These are phyloP conservation scores for Sebastes nivosus DNA, from an alignment of 2,797 vertebrate species.

Conservation along the genomic window DNA sequence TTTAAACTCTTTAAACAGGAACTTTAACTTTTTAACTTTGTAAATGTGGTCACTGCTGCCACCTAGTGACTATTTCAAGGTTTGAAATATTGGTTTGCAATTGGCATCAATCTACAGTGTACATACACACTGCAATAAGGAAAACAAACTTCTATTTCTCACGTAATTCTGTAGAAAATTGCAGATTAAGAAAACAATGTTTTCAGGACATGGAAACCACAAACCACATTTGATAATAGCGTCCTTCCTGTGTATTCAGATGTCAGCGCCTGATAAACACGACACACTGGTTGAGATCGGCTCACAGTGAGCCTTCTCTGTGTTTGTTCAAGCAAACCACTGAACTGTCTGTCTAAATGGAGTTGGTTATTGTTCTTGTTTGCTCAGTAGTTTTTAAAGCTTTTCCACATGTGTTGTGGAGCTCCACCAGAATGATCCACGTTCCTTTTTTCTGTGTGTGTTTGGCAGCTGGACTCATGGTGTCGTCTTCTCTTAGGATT, in stretches of 20 bases:
- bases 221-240: not conserved
- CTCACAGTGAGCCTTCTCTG: not conserved
- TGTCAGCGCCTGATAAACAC: conserved; percentile 31
- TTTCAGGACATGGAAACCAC: not conserved
- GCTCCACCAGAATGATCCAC: conserved; percentile 26
- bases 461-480: conserved; percentile 12
- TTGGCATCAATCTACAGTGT: not conserved
- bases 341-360: not conserved
- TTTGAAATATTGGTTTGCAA: conserved; percentile 1
- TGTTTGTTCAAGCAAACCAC: not conserved
- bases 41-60: conserved; percentile 34
- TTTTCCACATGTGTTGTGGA: not conserved
- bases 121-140: not conserved
- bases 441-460: conserved; percentile 34
- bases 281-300: not conserved
- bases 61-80: conserved; percentile 26
- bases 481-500: conserved; percentile 46
- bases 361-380: not conserved
- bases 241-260: conserved; percentile 46
- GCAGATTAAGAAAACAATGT: not conserved
- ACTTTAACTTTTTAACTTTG: not conserved
- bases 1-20: not conserved
- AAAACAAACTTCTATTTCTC: not conserved
- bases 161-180: not conserved
- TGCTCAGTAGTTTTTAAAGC: not conserved